A percentile compares a stretch with the other conserved stretches of the same genome.
These are phyloP conservation scores for Mimumesa dahlbomi DNA, from an alignment of 2,888 invertebrate species.

Conservation along the genomic window DNA sequence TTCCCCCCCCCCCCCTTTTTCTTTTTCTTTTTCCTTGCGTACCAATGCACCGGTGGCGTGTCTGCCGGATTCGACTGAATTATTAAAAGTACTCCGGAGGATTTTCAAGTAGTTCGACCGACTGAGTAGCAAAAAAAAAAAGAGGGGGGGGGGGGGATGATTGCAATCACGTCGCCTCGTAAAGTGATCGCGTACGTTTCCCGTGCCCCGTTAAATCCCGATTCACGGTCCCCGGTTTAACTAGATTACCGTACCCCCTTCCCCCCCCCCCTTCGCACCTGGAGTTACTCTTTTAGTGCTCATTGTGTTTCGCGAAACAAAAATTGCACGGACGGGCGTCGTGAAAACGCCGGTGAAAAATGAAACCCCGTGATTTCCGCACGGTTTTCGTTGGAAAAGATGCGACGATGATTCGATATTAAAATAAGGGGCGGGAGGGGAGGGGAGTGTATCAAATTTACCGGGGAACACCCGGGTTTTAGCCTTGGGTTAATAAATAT, in stretches of 20 bases:
- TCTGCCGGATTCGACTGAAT: slow-evolving; percentile 58
- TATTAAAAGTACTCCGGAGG: slow-evolving; percentile 61
- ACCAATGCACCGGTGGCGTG: slow-evolving; percentile 22
- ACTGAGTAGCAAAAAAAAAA: slow-evolving; percentile 36
- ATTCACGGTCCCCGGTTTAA: slow-evolving; percentile 27
- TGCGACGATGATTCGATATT: not conserved
- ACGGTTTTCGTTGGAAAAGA: not conserved
- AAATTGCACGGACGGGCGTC: not conserved
- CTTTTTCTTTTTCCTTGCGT: not conserved
- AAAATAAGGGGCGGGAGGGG: too few species aligned
- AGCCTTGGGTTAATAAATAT: too few species aligned
- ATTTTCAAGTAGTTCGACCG: slow-evolving; percentile 52
- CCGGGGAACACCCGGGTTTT: too few species aligned
- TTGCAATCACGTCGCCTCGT: slow-evolving; percentile 71
- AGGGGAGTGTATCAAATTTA: too few species aligned
- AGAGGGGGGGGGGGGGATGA: too few species aligned
- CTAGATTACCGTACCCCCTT: slow-evolving; percentile 31
- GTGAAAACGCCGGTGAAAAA: slow-evolving; percentile 16
- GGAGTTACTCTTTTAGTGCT: not conserved
- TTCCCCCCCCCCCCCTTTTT: not conserved
- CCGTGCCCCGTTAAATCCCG: slow-evolving; percentile 7
- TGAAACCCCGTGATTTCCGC: not conserved
- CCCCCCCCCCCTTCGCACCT: too few species aligned
- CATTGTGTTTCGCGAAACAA: not conserved
- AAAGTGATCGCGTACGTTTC: slow-evolving; percentile 66